Conservation (phyloP, 2,888 invertebrate species). For the Boloria selene region DNA sequence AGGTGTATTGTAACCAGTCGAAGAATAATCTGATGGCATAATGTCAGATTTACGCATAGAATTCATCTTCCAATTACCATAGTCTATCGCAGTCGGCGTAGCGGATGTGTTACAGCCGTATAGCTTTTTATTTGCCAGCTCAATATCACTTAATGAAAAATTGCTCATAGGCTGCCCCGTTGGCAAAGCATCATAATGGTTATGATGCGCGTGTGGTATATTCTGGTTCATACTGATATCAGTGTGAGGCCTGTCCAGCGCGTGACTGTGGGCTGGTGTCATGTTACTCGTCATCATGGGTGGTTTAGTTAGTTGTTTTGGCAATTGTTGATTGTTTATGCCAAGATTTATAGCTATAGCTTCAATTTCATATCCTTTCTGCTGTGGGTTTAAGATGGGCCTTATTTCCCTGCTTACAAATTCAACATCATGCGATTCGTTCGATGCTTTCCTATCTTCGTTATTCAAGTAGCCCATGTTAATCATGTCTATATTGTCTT, state of each 20-base stretch:
- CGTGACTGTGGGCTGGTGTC: slow-evolving; percentile 63
- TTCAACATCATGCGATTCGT: slow-evolving; percentile 53
- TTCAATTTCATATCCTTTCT: slow-evolving; percentile 69
- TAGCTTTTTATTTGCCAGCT: slow-evolving; percentile 72
- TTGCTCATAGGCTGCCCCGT: slow-evolving; percentile 58
- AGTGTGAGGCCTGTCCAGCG: slow-evolving; percentile 51
- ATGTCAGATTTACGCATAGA: slow-evolving; percentile 67
- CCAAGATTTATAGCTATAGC: slow-evolving; percentile 73
- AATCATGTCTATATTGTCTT: slow-evolving; percentile 74
- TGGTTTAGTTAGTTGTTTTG: slow-evolving; percentile 57
- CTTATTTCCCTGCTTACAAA: slow-evolving; percentile 55
- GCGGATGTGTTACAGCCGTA: slow-evolving; percentile 61
- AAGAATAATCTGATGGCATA: slow-evolving; percentile 68
- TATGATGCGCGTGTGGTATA: slow-evolving; percentile 67
- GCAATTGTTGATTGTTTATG: slow-evolving; percentile 61
- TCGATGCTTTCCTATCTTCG: slow-evolving; percentile 61
- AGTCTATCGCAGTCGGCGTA: slow-evolving; percentile 62
- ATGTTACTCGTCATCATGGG: slow-evolving; percentile 53
- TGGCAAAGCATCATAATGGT: slow-evolving; percentile 63
- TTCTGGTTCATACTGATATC: slow-evolving; percentile 59
- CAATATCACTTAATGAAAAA: slow-evolving; percentile 74
- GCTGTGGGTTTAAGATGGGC: slow-evolving; percentile 52
- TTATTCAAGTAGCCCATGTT: slow-evolving; percentile 77
- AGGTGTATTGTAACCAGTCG: slow-evolving; percentile 52
- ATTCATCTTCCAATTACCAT: slow-evolving; percentile 73